Evolutionary conservation across 2,113 vertebrate species (phyloP), one percentile per base, ranked within the genome.

Genomic region (Macquaria ambigua): DNA sequence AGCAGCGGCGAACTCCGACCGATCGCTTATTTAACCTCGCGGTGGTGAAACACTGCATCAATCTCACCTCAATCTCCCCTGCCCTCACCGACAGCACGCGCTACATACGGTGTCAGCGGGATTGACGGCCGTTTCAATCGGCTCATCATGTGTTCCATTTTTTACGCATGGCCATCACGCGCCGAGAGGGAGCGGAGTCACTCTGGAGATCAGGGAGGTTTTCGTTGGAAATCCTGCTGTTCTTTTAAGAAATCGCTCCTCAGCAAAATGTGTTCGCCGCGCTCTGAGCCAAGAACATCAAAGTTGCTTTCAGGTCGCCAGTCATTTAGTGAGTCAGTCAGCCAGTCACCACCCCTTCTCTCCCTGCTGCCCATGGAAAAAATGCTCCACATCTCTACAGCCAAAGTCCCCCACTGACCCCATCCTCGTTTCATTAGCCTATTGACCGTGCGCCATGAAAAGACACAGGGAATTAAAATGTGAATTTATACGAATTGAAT

Each of bases 11-110:
- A 84, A 84, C 62, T 71, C 68, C 34, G 21, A 79, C 81, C 73
- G 81, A 90, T 80, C 72, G 87, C 86, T 84, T 92, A 87, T 91
- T 93, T 92, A 92, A 91, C 88, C 83, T 84, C 68, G 55, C 69
- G 74, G 63, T 16, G 48, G 70, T 46, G 69, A 88, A 79, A 85
- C 89, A 85, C 89, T 39, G 87, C 90, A 88, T 90, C 85, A 85
- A 23, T 81, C 81, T 88, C 88, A 70, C 87, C 79, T 89, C 86
- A 73, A 41, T 77, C 82, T 79, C 8, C 39, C 50, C 16, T 20
- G 59, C 37, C 55, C 74, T 84, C 11, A 6, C 74, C 66, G 48
- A 62, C n/a, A n/a, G 14, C 63, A 15, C 70, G 67, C 76, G 56
- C 61, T 37, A 48, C 56, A 53, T 55, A 52, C 56, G 56, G 39